Base-by-base conservation (phyloP, 2,113 vertebrate species). In the Neolamprologus toae region DNA sequence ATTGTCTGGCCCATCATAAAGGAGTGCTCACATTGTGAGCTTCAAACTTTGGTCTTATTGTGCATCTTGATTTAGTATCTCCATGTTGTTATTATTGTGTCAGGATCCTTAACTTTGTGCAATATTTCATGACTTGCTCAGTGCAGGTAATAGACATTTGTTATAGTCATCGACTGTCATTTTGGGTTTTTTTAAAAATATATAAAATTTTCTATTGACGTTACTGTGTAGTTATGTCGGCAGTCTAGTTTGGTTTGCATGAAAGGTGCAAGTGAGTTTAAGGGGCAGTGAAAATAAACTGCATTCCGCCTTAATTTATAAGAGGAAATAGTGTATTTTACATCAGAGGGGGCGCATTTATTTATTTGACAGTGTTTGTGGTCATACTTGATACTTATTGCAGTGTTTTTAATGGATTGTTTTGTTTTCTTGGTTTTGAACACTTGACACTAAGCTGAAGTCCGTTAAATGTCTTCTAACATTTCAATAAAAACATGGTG, bases 291-390 rank as follows among this genome's bases (percentile, higher is more conserved):
- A n/a, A 54, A 82, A 66, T 54, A 57, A 90, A 85, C 89, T 92
- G 91, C 91, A 83, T 92, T 96, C 90, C 17, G 90, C 92, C 90
- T 95, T 96, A 95, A 96, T 94, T 95, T 96, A 93, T 95, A 85
- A 87, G 83, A 86, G 85, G 73, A 87, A 68, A 54, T 80, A 73
- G 84, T 80, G 89, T 86, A 79, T 80, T 91, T 68, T 79, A 86
- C 85, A 88, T 81, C 82, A 73, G 21, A 68, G 87, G 83, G 87
- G 85, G 90, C 66, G 66, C 61, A 95, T 92, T 90, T 96, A 95
- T 96, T 97, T 94, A 94, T 97, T 96, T 96, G 96, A 95, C 94
- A 92, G 66, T 96, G 97, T 98, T 96, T 96, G 93, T 90, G 95
- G 93, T 96, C 96, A 96, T 96, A 94, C 94, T 96, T 94, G 92